These are phyloP conservation scores for Neodon shergylaensis DNA, from an alignment of 2,113 vertebrate genomes.

Conservation along the genomic window DNA sequence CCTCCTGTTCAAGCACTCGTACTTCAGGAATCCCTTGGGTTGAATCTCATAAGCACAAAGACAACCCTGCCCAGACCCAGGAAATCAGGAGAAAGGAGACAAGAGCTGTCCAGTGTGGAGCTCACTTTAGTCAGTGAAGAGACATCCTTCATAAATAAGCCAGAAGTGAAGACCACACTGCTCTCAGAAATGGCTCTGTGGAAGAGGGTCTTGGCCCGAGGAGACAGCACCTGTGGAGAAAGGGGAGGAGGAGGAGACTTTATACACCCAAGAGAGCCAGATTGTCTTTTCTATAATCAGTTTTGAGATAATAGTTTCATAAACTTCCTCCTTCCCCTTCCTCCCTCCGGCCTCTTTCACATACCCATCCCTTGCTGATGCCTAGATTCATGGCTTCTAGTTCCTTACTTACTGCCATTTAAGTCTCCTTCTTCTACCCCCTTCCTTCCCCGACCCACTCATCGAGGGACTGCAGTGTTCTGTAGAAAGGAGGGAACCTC, in stretches of 20 bases:
- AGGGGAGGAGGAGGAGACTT: neutral
- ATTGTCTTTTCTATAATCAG: neutral
- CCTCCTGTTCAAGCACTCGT: neutral
- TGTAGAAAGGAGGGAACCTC: fast-evolving
- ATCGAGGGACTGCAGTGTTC: neutral
- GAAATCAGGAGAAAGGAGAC: neutral
- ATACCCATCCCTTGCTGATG: neutral
- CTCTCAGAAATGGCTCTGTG: constrained; percentile 89
- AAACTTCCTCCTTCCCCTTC: neutral
- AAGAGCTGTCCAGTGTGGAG: fast-evolving
- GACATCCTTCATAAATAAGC: neutral
- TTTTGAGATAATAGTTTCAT: neutral
- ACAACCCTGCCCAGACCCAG: too few relatives aligned
- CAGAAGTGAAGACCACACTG: constrained; percentile 69
- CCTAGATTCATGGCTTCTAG: neutral
- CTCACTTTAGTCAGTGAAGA: constrained; percentile 23
- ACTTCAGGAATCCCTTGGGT: neutral
- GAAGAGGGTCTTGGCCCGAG: constrained; percentile 87
- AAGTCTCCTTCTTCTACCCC: neutral
- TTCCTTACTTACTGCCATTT: neutral
- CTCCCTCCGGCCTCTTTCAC: neutral
- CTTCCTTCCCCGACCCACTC: neutral
- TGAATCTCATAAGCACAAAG: neutral
- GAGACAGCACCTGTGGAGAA: constrained; percentile 84
- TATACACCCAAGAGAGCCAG: neutral